A percentile compares a stretch with the other conserved stretches of the same genome.
These are phyloP conservation scores for Accipiter superciliosus DNA, from an alignment of 2,797 vertebrate species.

Conservation along the genomic window DNA sequence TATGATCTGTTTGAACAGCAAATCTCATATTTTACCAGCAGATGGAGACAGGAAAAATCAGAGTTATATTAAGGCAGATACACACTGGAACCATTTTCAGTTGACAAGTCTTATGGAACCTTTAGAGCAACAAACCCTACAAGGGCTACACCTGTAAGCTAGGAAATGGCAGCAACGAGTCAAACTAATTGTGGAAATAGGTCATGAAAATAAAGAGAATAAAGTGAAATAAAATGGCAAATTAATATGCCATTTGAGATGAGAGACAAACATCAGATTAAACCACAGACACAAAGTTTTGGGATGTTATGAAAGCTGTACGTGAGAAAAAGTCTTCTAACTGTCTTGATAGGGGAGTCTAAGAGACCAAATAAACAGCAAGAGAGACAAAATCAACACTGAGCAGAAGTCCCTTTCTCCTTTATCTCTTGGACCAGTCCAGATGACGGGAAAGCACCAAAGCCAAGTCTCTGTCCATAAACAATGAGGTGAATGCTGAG, in stretches of 20 bases:
- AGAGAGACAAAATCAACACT: neutral
- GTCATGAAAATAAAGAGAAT: neutral
- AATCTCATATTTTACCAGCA: conserved; percentile 54
- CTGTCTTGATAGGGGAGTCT: neutral
- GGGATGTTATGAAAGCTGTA: neutral
- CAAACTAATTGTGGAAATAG: neutral
- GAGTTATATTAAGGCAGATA: neutral
- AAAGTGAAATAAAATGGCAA: neutral
- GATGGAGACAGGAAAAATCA: conserved; percentile 62
- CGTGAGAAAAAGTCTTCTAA: neutral
- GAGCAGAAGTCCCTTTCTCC: neutral
- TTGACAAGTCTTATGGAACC: neutral
- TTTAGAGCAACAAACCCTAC: neutral
- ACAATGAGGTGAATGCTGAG: neutral
- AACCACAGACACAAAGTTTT: neutral
- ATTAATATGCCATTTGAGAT: neutral
- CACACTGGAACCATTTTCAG: neutral
- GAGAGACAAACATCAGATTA: neutral
- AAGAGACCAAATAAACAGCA: neutral
- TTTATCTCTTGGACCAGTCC: neutral
- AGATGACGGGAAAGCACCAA: neutral
- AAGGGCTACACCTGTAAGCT: neutral
- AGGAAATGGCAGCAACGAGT: neutral
- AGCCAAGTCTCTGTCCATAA: neutral
- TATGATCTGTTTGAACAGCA: neutral